Percentiles rank a stretch among this genome's conserved stretches.
Conservation (phyloP, 2,888 invertebrate genomes). For the Ypsolopha scabrella region DNA sequence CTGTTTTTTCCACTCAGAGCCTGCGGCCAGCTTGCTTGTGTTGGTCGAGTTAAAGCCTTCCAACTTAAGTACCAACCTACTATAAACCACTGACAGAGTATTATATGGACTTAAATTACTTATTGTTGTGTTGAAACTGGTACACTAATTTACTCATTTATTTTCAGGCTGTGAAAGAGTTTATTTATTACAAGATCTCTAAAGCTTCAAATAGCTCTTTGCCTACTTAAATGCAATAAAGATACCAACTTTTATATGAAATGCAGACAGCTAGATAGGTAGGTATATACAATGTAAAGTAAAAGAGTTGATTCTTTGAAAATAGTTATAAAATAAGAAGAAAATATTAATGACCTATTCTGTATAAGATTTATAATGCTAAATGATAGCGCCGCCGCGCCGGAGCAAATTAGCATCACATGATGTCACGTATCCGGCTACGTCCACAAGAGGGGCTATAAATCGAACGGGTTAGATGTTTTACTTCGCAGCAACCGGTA, state of each 20-base stretch:
- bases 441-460: conserved; percentile 43
- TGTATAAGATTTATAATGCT: conserved; percentile 36
- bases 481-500: conserved; percentile 50
- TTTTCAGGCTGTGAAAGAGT: too few species aligned
- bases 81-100: background rate
- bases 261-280: too few species aligned
- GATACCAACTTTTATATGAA: too few species aligned
- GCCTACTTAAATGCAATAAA: too few species aligned
- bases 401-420: conserved; percentile 51
- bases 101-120: too few species aligned
- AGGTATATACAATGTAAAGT: too few species aligned
- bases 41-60: conserved; percentile 12
- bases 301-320: too few species aligned
- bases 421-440: conserved; percentile 59
- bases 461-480: conserved; percentile 50
- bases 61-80: background rate
- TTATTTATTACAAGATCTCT: too few species aligned
- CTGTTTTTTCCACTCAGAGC: conserved; percentile 56
- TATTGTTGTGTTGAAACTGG: too few species aligned
- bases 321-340: conserved; percentile 16
- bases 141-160: too few species aligned
- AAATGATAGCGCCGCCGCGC: conserved; percentile 38
- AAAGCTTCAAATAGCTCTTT: too few species aligned
- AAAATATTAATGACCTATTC: conserved; percentile 28
- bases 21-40: conserved; percentile 30